Conservation (phyloP, 2,797 vertebrate genomes). For the Nasua narica region DNA sequence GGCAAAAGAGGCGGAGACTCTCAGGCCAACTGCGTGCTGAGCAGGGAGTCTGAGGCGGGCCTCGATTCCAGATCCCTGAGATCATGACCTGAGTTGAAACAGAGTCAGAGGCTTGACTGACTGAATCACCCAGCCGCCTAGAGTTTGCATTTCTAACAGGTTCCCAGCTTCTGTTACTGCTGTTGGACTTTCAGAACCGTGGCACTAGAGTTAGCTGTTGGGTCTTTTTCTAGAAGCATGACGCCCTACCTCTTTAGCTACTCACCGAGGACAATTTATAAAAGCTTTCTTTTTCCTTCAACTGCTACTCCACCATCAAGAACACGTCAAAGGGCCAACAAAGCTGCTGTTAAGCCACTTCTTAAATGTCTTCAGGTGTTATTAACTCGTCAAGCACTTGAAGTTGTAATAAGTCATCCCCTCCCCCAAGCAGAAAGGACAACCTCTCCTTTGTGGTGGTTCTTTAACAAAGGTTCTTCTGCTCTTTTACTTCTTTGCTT, state of each 20-base stretch:
- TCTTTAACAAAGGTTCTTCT: background rate
- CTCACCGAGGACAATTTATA: background rate
- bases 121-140: rapidly evolving
- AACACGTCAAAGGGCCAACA: background rate
- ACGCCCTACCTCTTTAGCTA: background rate
- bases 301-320: background rate
- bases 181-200: background rate
- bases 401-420: background rate
- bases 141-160: background rate
- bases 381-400: background rate
- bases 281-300: background rate
- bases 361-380: background rate
- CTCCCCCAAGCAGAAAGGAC: background rate
- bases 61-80: background rate
- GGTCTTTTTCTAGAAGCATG: background rate
- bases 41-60: background rate
- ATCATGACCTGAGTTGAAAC: background rate
- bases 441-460: background rate
- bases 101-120: background rate
- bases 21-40: background rate
- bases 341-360: background rate
- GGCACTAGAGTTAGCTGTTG: background rate
- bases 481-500: background rate
- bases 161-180: background rate
- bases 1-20: background rate